These are phyloP conservation scores for Branchellion lobata DNA, from an alignment of 2,888 invertebrate species.

Conservation along the genomic window DNA sequence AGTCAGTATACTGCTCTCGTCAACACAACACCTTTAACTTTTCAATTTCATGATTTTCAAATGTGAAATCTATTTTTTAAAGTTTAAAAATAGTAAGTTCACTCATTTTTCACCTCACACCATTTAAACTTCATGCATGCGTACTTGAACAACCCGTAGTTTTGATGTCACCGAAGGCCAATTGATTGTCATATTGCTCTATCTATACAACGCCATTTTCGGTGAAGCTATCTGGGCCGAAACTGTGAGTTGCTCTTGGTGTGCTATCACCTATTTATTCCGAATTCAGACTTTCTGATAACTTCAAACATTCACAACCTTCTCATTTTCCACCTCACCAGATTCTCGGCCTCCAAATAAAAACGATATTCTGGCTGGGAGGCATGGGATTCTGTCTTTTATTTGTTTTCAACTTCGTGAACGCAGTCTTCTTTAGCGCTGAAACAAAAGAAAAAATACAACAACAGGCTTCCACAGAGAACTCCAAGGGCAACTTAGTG, in stretches of 20 bases:
- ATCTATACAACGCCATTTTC: constrained; percentile 80
- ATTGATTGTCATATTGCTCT: constrained; percentile 84
- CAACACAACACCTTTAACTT: background rate
- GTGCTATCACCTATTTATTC: no score
- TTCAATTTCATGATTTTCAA: background rate
- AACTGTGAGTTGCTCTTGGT: constrained; percentile 5
- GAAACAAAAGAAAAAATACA: background rate
- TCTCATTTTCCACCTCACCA: no score
- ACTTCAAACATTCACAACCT: no score
- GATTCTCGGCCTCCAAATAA: constrained; percentile 6
- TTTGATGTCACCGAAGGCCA: constrained; percentile 98
- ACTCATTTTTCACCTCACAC: no score
- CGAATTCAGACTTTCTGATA: no score
- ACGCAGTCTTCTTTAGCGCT: background rate
- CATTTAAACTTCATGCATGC: no score
- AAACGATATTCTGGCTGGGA: background rate
- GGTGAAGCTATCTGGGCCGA: constrained; percentile 81
- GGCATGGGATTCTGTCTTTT: background rate
- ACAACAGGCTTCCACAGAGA: background rate
- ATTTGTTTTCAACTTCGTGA: background rate
- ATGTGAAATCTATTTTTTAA: no score
- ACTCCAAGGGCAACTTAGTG: background rate
- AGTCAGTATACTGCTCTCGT: constrained; percentile 57
- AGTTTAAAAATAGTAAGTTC: background rate
- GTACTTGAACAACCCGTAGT: no score